Percentiles rank a stretch among this genome's conserved stretches.
phyloP scores from a whole-genome alignment of 2,797 vertebrate genomes.

The Cossypha caffra region DNA sequence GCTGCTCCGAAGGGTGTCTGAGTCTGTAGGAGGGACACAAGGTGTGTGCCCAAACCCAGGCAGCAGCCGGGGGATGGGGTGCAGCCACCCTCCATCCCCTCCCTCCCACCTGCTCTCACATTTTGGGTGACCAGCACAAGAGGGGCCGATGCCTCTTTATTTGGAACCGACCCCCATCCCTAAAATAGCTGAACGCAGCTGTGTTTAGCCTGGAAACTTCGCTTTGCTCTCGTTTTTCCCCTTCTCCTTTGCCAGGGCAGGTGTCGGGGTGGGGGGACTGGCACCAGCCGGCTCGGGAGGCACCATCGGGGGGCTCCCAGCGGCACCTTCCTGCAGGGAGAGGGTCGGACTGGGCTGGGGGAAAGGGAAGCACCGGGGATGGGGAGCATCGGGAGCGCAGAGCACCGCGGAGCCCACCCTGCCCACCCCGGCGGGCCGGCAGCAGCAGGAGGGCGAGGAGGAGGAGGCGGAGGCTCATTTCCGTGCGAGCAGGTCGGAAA shows the following conservation, averaged over 20 bases:
- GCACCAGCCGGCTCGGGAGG: no score
- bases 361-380: no score
- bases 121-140: not conserved
- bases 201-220: no score
- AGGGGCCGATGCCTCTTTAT: not conserved
- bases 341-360: not conserved
- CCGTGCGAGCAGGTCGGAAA: not conserved
- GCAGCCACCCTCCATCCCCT: not conserved
- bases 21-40: not conserved
- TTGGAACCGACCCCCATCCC: not conserved
- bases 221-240: no score
- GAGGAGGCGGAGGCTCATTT: not conserved
- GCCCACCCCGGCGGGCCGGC: no score
- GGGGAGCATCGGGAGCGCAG: not conserved
- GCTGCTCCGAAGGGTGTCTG: not conserved
- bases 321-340: no score
- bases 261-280: no score
- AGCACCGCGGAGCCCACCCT: not conserved
- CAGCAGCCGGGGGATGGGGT: accelerated
- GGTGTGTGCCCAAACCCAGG: not conserved
- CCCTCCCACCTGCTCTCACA: accelerated
- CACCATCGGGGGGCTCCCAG: no score
- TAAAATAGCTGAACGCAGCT: not conserved
- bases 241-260: no score
- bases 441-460: not conserved